Conservation (phyloP, 1,140 invertebrate species). For the Matsumurasca onukii region DNA sequence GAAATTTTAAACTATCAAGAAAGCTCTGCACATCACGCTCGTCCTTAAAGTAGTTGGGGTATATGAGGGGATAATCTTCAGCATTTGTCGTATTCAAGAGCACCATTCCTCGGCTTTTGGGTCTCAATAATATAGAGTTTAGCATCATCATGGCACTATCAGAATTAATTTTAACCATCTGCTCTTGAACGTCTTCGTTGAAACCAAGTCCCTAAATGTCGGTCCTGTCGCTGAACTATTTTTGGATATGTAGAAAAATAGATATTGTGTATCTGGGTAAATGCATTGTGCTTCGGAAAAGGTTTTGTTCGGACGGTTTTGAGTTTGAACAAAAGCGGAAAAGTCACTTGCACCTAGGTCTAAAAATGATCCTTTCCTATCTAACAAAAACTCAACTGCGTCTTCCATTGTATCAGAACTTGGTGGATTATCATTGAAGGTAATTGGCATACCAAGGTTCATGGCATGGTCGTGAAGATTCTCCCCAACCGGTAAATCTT, state of each 20-base stretch:
- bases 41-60: background rate
- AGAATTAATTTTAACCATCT: conserved; percentile 4
- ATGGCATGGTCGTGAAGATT: conserved; percentile 76
- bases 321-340: conserved; percentile 6
- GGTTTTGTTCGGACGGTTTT: background rate
- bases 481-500: conserved; percentile 63
- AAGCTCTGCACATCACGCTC: background rate
- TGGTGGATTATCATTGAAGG: conserved; percentile 27
- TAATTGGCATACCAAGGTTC: conserved; percentile 25
- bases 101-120: conserved; percentile 21
- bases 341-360: conserved; percentile 42
- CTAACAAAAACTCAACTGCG: conserved; percentile 24
- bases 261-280: conserved; percentile 22
- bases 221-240: background rate
- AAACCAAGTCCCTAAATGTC: background rate
- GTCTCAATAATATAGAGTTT: background rate
- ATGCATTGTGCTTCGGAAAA: conserved; percentile 27
- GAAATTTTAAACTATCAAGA: conserved; percentile 34
- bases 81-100: background rate
- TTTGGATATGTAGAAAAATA: conserved; percentile 4
- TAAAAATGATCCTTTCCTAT: conserved; percentile 32
- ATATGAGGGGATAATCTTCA: conserved; percentile 14
- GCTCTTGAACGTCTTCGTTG: background rate
- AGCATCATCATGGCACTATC: background rate
- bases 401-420: background rate